phyloP scores from a whole-genome alignment of 1,140 invertebrate species.

The Cydia amplana region DNA sequence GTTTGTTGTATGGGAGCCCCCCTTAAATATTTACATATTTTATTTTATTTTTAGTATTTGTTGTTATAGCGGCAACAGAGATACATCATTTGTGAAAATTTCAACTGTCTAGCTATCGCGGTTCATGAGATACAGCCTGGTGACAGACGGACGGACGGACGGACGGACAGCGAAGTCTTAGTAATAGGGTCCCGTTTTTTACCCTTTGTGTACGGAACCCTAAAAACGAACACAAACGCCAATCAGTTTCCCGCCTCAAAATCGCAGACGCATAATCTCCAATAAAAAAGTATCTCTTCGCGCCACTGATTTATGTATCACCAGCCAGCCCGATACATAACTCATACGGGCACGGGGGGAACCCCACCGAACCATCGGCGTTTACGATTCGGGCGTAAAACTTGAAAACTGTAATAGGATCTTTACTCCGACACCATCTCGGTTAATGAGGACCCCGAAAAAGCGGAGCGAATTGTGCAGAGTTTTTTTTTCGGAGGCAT shows the following conservation, averaged over 20 bases:
- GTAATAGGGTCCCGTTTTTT: too few relatives aligned
- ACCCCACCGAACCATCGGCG: constrained; percentile 6
- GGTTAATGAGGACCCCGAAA: constrained; percentile 12
- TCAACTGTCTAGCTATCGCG: too few relatives aligned
- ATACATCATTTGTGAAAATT: too few relatives aligned
- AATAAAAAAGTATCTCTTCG: constrained; percentile 40
- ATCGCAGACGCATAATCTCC: constrained; percentile 36
- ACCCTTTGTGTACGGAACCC: too few relatives aligned
- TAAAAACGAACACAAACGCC: background rate
- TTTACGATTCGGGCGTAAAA: constrained; percentile 52
- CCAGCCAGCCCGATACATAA: constrained; percentile 41
- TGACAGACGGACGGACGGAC: too few relatives aligned
- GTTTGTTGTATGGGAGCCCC: too few relatives aligned
- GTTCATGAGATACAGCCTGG: too few relatives aligned
- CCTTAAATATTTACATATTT: too few relatives aligned
- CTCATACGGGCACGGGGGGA: constrained; percentile 39
- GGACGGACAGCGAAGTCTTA: too few relatives aligned
- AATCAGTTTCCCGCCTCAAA: constrained; percentile 41
- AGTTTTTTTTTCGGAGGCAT: background rate
- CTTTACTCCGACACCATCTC: constrained; percentile 20
- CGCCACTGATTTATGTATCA: constrained; percentile 54
- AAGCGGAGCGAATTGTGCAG: background rate
- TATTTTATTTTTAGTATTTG: too few relatives aligned
- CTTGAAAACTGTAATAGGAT: constrained; percentile 38
- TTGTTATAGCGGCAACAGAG: too few relatives aligned